phyloP scores from a whole-genome alignment of 1,140 invertebrate genomes.

The Trichonephila clavata region DNA sequence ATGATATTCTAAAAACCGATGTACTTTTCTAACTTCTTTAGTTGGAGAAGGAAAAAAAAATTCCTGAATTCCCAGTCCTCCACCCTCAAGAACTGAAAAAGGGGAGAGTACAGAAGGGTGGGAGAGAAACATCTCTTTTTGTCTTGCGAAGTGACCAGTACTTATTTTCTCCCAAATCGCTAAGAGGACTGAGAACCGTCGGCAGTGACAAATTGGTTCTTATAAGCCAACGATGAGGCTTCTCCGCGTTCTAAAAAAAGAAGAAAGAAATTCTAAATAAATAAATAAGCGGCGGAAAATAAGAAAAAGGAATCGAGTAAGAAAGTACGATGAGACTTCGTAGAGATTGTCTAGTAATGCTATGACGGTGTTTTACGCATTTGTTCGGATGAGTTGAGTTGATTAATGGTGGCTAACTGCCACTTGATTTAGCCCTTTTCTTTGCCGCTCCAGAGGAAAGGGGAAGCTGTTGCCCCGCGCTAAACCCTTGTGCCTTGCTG shows the following conservation, averaged over 20 bases:
- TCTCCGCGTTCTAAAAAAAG: not conserved
- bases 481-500: slow-evolving; percentile 15
- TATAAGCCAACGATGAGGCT: slow-evolving; percentile 50
- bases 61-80: no score
- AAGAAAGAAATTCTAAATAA: not conserved
- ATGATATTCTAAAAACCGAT: not conserved
- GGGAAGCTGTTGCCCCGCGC: not conserved
- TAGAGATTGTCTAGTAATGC: slow-evolving; percentile 55
- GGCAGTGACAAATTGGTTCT: slow-evolving; percentile 74
- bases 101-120: not conserved
- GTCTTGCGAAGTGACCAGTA: slow-evolving; percentile 69
- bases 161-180: slow-evolving; percentile 68
- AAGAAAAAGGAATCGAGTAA: not conserved
- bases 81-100: not conserved
- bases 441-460: not conserved
- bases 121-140: slow-evolving; percentile 45
- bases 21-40: not conserved
- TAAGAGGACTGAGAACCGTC: slow-evolving; percentile 37
- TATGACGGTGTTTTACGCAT: slow-evolving; percentile 55
- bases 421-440: slow-evolving; percentile 63
- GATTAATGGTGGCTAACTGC: slow-evolving; percentile 69
- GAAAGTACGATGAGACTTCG: not conserved
- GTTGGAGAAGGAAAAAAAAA: not conserved
- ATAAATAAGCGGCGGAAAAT: not conserved
- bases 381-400: slow-evolving; percentile 62